Base-by-base conservation (phyloP, 1,140 invertebrate species). In the Liolophura sinensis region DNA sequence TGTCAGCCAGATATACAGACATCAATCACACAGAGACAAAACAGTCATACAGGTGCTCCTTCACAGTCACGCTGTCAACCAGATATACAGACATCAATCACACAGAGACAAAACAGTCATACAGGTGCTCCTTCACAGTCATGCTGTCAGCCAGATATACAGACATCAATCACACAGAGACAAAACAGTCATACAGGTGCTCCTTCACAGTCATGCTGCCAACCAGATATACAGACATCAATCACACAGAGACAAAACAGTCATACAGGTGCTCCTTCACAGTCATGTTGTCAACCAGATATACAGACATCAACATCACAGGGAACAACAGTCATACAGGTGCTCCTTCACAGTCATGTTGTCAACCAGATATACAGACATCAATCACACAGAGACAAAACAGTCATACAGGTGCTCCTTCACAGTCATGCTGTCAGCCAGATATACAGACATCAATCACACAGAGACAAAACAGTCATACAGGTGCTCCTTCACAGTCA, bases 261-360 rank as follows among this genome's bases (percentile, higher is more conserved):
- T 40, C n/a, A n/a, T 78, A 50, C 63, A 86, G 74, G 71, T 86
- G 85, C 67, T 86, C 84, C 52, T 76, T 62, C 3, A 85, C 83
- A 24, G 85, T 84, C 76, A 86, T 79, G 64, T 83, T 85, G 67
- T 47, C 64, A 51, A 56, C 52, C 22, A 64, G 48, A 63, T 15
- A 57, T 14, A 55, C 51, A 62, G 40, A 63, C 25, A 50, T 5
- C 20, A 7, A 20, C 5, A n/a, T n/a, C n/a, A n/a, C n/a, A n/a
- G n/a, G n/a, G n/a, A n/a, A n/a, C n/a, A 81, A 85, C 57, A 85
- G 80, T 40, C n/a, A n/a, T 78, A 50, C 63, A 86, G 74, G 71
- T 86, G 85, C 67, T 86, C 84, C 52, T 76, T 62, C 3, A 85
- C 83, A 24, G 85, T 84, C 76, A 86, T 79, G 64, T 83, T 85